Evolutionary conservation across 2,113 vertebrate species (phyloP), one percentile per base, ranked within the genome.

Genomic region (Calidris pygmaea): DNA sequence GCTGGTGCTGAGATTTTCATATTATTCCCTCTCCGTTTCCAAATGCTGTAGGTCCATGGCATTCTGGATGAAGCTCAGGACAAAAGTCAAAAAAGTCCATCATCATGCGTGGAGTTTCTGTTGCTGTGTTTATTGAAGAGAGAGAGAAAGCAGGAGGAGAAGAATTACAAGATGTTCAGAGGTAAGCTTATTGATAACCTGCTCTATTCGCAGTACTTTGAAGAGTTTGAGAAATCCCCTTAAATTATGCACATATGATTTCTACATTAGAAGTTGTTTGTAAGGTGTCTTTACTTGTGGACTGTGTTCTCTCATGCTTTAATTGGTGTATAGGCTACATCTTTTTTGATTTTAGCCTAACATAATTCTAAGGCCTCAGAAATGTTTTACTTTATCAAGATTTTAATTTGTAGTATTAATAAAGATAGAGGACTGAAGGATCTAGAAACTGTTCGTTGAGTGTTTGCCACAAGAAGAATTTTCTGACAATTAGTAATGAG

Each of bases 111-210:
- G 86, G 58, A 87, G 53, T 95, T 93, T 72, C 89, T 80, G 67
- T 87, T 84, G 84, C 78, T 95, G 41, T 91, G 77, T 94, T 95
- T 34, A 29, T 55, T 85, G 86, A 41, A 85, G 58, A 82, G 65
- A 77, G 41, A 72, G 73, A 59, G 22, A 85, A 77, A 87, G 67
- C 35, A 85, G 65, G 23, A 85, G 79, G 65, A 71, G n/a, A 11
- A 71, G 34, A 70, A 53, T 83, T 77, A 71, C 24, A 67, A 26
- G 83, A 45, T 52, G 24, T 23, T 71, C 35, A 71, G 35, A 97
- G 85, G 88, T 93, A 93, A 93, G 91, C 17, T 9, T 52, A 39
- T 50, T 20, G 35, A 55, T 30, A 41, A 35, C 37, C 34, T 73
- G 48, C 58, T 68, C 29, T 48, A 27, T 48, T 56, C 56, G 34